Evolutionary conservation across 2,888 invertebrate genomes (phyloP), one percentile per base, ranked within the genome.

Genomic region (Zygogramma bicolorata): DNA sequence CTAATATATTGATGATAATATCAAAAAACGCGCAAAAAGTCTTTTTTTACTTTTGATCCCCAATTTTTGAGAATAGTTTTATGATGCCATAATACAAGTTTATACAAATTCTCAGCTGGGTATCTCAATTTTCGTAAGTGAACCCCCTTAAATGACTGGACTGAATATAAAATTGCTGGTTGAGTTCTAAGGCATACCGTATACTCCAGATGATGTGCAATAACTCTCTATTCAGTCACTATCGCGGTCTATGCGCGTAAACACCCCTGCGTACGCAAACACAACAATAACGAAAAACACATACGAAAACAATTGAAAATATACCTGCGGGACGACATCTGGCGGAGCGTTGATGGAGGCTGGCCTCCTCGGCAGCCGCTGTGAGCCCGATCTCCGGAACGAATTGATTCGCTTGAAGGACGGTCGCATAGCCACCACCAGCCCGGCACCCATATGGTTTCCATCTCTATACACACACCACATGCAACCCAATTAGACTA

Each of bases 361-460:
- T 57, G 85, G 85, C 71, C 82, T 73, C 75, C 80, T 77, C 74
- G 77, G 77, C 65, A 80, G 77, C 74, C 84, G 79, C 73, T 82
- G 81, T 49, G 85, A 85, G 68, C 83, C 85, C 65, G 83, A 82
- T 68, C 86, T 83, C 27, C 86, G 83, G 70, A 87, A 83, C 49
- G 87, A 85, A 83, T 86, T 84, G 84, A 86, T 84, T 75, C 86
- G 85, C 73, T 85, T 85, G 60, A 69, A 86, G 70, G 86, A 85
- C 66, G 87, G 86, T 78, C 85, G 82, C 79, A 87, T 81, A 75
- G 85, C 86, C 81, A 85, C 82, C 84, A 86, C 85, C 84, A 85
- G 81, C 76, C 84, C 85, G 75, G 83, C 82, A 77, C 85, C 84
- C 79, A 84, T 80, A 76, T 81, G 82, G 80, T 80, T 81, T 78